These are phyloP conservation scores for Sminthurinus signatus DNA, from an alignment of 1,140 invertebrate species.

Conservation along the genomic window DNA sequence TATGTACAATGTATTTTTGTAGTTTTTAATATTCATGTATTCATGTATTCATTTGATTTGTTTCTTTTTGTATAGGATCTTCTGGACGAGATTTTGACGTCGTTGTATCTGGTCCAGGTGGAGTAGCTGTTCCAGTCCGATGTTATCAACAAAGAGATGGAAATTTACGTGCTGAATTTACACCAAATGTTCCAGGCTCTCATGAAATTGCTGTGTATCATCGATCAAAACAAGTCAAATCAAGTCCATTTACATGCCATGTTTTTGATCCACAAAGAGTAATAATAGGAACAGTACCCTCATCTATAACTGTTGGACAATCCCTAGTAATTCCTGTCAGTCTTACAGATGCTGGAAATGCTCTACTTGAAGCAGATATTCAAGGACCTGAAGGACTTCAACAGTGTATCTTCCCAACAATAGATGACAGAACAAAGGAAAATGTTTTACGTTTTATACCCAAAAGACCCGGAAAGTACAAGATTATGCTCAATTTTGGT, in stretches of 20 bases:
- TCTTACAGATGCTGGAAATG: constrained; percentile 61
- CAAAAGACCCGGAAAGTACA: constrained; percentile 78
- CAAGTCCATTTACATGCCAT: constrained; percentile 93
- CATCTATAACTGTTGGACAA: constrained; percentile 70
- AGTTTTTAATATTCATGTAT: no score
- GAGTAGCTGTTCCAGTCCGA: constrained; percentile 81
- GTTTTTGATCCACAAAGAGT: constrained; percentile 74
- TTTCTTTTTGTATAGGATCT: constrained; percentile 50
- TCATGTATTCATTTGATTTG: no score
- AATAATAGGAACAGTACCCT: constrained; percentile 30
- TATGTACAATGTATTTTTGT: no score
- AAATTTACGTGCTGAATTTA: constrained; percentile 84
- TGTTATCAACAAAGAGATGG: constrained; percentile 95
- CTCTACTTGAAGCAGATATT: constrained; percentile 81
- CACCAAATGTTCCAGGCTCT: constrained; percentile 60
- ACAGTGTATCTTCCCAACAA: constrained; percentile 37
- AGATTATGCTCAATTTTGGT: constrained; percentile 80
- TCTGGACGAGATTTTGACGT: constrained; percentile 85
- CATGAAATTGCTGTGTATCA: constrained; percentile 84
- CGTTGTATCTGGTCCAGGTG: constrained; percentile 75
- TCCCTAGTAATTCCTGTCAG: constrained; percentile 64
- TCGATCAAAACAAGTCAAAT: constrained; percentile 80
- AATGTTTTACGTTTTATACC: constrained; percentile 74
- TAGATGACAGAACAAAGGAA: constrained; percentile 30
- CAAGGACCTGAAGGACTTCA: constrained; percentile 81